Base-by-base conservation (phyloP, 2,888 invertebrate genomes). In the Lutraria lutraria region DNA sequence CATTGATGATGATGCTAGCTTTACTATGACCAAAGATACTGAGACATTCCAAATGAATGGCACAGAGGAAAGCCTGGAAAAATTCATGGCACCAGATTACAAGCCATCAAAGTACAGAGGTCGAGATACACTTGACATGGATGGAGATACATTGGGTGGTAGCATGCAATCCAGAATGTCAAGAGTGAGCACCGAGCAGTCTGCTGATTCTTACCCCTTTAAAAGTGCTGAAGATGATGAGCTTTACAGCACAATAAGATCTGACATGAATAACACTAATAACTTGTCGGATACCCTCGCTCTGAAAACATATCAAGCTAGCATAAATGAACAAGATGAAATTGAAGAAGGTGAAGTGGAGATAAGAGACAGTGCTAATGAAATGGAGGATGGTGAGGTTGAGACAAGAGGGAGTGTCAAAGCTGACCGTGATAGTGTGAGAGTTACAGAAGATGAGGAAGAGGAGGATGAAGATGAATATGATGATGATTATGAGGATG, bases 291-390 rank as follows among this genome's bases (percentile, higher is more conserved):
- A 91, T n/a, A 94, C 94, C 19, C 94, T 93, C 56, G 93, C 93
- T 0, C 89, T 95, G 80, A 91, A 93, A 85, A 92, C 93, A 81
- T 95, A 95, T 79, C 93, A 95, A 90, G 88, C 93, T 84, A 92
- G 92, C 53, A 93, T 95, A 25, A 93, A 92, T 15, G 90, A 87
- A 16, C 88, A 92, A 56, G 94, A 93, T 25, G 81, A 91, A 29
- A 83, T 87, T 79, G 91, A 91, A 43, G 92, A 91, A 80, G 91
- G 89, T n/a, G 87, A 88, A 79, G 81, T 83, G 21, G 89, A 85
- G 10, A 56, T 25, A 29, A 34, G 54, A n/a, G 63, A 56, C 8
- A 8, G 8, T 43, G 43, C 43, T 43, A 43, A 93, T 25, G 81
- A 91, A n/a, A 83, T 87, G 60, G 91, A 91, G 31, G 92, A 91